phyloP scores from a whole-genome alignment of 2,113 vertebrate species.

The Lucifuga dentata region DNA sequence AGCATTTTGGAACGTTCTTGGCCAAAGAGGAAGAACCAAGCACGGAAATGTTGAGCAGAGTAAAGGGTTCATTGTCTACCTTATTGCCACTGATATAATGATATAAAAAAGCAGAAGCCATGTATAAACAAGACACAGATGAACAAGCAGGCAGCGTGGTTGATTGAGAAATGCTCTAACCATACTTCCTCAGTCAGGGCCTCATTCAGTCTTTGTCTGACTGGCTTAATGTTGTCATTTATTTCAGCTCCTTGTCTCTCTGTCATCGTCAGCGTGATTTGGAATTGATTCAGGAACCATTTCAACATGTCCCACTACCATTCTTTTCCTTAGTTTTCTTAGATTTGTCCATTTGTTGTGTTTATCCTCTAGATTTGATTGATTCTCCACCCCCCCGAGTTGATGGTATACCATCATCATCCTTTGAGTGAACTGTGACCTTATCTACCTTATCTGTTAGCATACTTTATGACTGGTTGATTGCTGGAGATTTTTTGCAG shows the following conservation, averaged over 20 bases:
- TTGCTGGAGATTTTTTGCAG: conserved; percentile 52
- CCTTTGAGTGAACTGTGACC: conserved; percentile 41
- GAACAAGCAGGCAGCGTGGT: conserved; percentile 45
- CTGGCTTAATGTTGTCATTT: conserved; percentile 43
- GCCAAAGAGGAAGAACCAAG: too few species aligned
- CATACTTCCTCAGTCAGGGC: conserved; percentile 60
- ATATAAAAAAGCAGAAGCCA: conserved; percentile 31
- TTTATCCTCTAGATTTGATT: conserved; percentile 20
- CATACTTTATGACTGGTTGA: conserved; percentile 46
- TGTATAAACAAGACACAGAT: conserved; percentile 39
- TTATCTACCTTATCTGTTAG: conserved; percentile 36
- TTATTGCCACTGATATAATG: too few species aligned
- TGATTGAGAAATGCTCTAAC: conserved; percentile 71
- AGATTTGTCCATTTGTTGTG: not conserved
- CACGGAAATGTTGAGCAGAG: too few species aligned
- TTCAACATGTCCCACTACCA: too few species aligned
- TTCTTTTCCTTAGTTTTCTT: too few species aligned
- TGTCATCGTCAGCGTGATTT: conserved; percentile 12
- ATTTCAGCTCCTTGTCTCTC: conserved; percentile 38
- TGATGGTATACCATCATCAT: conserved; percentile 22
- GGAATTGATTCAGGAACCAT: conserved; percentile 11
- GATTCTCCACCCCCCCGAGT: conserved; percentile 10
- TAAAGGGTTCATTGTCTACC: too few species aligned
- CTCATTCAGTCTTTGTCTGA: conserved; percentile 57
- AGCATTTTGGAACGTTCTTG: too few species aligned